Base-by-base conservation (phyloP, 1,140 invertebrate genomes). In the Megathymus violae region DNA sequence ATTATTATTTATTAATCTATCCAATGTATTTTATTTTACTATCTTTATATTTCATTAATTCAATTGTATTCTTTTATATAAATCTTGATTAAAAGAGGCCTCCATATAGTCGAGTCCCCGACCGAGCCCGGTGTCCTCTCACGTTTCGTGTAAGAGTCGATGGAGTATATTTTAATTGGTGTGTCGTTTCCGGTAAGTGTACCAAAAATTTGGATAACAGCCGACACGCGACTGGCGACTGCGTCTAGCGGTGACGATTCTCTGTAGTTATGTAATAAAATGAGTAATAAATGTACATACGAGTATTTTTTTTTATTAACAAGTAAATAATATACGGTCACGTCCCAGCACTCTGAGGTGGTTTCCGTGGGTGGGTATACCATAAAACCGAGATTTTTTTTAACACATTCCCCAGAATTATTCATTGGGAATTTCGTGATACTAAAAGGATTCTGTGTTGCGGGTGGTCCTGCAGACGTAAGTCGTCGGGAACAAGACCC, bases 211-310 rank as follows among this genome's bases (percentile, higher is more conserved):
- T 69, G 31, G 67, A 63, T 34, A 16, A 25, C 51, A 54, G 22
- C 51, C 46, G 58, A 41, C 36, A 40, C 61, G 51, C 27, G 7
- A 31, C 3, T 22, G 5, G 2, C 47, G 51, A 38, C 44, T 51
- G 62, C 50, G 59, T 25, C 40, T 36, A 51, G 74, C 77, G 73
- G 76, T 77, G 75, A 76, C 74, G 81, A 82, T 84, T 83, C 80
- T 83, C 77, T 84, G 84, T 89, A 89, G 84, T 87, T 87, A 87
- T 87, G 75, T 87, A 85, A 80, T 82, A 82, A 85, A 88, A 85
- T 85, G 83, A 87, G 79, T 77, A 85, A 86, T 80, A 82, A 84
- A 83, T 78, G 67, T 52, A 75, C 61, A 64, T 71, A 51, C 63
- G n/a, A 51, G 56, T 56, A 19, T 66, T 51, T 14, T 25, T 36